Evolutionary conservation across 2,888 invertebrate genomes (phyloP).

Genomic region (Phalangium opilio): DNA sequence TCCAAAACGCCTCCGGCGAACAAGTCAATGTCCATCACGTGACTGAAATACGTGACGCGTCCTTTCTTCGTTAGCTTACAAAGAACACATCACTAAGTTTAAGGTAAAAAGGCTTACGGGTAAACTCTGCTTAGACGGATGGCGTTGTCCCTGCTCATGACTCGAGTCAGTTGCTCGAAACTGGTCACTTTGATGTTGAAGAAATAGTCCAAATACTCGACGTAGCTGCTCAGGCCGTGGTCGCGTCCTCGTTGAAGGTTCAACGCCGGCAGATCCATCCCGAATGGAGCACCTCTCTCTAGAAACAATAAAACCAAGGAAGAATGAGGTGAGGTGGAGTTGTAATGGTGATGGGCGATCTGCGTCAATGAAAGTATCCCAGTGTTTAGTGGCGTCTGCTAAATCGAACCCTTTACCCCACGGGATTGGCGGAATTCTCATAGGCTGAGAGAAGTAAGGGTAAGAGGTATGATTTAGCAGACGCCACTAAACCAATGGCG

Average conservation of each 20-base stretch:
- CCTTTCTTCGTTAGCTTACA: background rate
- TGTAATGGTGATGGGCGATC: no score
- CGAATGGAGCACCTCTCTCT: conserved; percentile 26
- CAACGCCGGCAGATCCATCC: conserved; percentile 57
- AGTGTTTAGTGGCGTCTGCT: no score
- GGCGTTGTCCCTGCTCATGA: conserved; percentile 32
- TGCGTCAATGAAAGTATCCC: no score
- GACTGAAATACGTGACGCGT: background rate
- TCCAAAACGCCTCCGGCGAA: conserved; percentile 79
- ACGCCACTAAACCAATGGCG: no score
- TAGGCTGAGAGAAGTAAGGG: no score
- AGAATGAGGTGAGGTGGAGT: no score
- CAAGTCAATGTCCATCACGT: conserved; percentile 53
- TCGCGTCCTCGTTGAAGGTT: conserved; percentile 70
- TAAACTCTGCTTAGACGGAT: conserved; percentile 21
- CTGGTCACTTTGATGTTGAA: conserved; percentile 46
- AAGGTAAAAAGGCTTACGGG: conserved; percentile 8
- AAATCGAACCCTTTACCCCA: no score
- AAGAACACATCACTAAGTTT: background rate
- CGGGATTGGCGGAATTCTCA: no score
- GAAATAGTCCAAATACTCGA: conserved; percentile 56
- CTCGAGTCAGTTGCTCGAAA: conserved; percentile 44
- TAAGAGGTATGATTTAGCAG: no score
- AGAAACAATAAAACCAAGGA: background rate
- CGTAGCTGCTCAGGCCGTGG: conserved; percentile 56